Conservation (phyloP, 2,797 vertebrate species). For the Cuculus canorus region DNA sequence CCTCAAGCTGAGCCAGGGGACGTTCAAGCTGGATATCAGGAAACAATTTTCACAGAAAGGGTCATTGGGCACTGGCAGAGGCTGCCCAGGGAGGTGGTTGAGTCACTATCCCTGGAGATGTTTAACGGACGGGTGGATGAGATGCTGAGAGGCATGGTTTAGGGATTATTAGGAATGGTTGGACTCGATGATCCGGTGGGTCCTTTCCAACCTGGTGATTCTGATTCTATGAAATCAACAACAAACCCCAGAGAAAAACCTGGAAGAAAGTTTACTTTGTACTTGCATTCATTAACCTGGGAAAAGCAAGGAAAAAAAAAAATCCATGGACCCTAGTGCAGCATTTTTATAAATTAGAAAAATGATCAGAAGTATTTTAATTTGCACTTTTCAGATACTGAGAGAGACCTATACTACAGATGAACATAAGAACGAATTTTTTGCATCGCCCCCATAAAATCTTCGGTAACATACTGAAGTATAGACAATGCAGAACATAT, state of each 20-base stretch:
- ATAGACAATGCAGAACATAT: neutral
- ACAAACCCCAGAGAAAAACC: neutral
- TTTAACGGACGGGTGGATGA: no score
- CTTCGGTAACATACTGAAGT: neutral
- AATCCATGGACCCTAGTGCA: neutral
- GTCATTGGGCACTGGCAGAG: no score
- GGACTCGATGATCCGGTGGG: no score
- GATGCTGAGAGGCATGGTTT: no score
- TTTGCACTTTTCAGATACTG: neutral
- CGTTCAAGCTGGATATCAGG: no score
- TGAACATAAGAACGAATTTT: neutral
- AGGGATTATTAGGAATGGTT: no score
- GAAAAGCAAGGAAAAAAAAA: neutral
- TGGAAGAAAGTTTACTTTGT: neutral
- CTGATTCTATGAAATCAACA: neutral
- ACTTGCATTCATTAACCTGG: neutral
- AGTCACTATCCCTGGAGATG: no score
- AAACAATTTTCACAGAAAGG: no score
- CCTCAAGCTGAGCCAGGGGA: no score
- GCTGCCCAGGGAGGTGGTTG: no score
- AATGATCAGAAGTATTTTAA: neutral
- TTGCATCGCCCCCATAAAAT: neutral
- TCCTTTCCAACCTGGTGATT: no score
- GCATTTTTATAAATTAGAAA: neutral
- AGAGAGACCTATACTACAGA: neutral